Percentiles rank a stretch among this genome's conserved stretches.
These are phyloP conservation scores for Drosophila bocki DNA, from an alignment of 1,140 invertebrate species.

Conservation along the genomic window DNA sequence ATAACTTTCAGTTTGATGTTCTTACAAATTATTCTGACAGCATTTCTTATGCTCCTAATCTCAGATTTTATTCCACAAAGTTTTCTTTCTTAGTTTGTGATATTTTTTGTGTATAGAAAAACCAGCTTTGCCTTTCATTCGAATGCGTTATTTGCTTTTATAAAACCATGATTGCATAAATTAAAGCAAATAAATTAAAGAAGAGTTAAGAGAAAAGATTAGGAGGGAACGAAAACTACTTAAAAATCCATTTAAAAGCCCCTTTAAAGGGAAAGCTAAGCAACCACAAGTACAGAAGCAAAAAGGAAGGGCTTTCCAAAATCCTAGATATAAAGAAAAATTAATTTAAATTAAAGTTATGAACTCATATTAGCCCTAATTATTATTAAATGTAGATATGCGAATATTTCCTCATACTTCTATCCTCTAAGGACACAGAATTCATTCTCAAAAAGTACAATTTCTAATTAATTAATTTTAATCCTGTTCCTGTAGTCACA, in stretches of 20 bases:
- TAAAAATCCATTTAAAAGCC: background rate
- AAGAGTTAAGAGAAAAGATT: background rate
- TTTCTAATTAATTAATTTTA: conserved; percentile 19
- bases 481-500: conserved; percentile 9
- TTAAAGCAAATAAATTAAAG: background rate
- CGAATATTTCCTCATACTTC: background rate
- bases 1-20: conserved; percentile 62
- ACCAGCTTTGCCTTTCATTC: conserved; percentile 11
- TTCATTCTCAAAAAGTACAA: background rate
- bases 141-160: conserved; percentile 8
- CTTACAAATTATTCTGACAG: conserved; percentile 50
- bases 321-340: background rate
- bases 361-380: background rate
- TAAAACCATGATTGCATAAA: conserved; percentile 32
- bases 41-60: conserved; percentile 35
- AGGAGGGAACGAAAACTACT: background rate
- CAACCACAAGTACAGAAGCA: too few species aligned
- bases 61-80: conserved; percentile 25
- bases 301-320: background rate
- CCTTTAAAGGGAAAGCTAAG: background rate
- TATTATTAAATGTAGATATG: background rate
- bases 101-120: conserved; percentile 1
- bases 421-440: background rate
- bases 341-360: background rate
- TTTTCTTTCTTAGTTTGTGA: conserved; percentile 11